Evolutionary conservation across 2,797 vertebrate species (phyloP), one percentile per base, ranked within the genome.

Genomic region (Hapalemur alaotrensis): DNA sequence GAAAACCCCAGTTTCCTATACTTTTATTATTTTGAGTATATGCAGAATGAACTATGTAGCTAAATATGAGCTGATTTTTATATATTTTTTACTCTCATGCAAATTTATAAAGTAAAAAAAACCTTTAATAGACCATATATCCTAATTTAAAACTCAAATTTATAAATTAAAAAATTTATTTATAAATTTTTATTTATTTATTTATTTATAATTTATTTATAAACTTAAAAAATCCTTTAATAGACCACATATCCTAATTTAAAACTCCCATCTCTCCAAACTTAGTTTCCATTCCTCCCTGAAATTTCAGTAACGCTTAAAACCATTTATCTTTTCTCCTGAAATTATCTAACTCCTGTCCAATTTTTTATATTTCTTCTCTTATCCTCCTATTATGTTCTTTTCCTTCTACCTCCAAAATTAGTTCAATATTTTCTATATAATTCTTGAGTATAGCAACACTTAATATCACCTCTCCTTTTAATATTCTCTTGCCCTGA

Each of bases 281-380:
- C 41, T 80, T 38, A 81, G 20, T 17, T 81, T 14, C 25, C 52
- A 63, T 46, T 18, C 30, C 28, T 65, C 17, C 38, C 69, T 83
- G 46, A 87, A 92, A 86, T 59, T 90, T 92, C 76, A 96, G 69
- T 30, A 90, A 82, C 5, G 28, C 11, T 89, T 89, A 85, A 75
- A 94, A 86, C 50, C 48, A 91, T 87, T 82, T 69, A 11, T 38
- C 38, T 22, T 14, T 90, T 65, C 15, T 78, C 79, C 70, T 52
- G 30, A 86, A 89, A 92, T 78, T 76, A 65, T 59, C 41, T 83
- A 41, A 94, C 3, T 15, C 25, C 23, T 63, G 7, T 59, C 46
- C 52, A 81, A 22, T 76, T 59, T 92, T 41, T 35, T 14, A 43
- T 30, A 76, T 41, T 1, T 14, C n/a, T 72, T 84, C 25, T 83